A percentile compares a stretch with the other conserved stretches of the same genome.
phyloP scores from a whole-genome alignment of 2,113 vertebrate genomes.

The Cyprinodon brontotheroides region DNA sequence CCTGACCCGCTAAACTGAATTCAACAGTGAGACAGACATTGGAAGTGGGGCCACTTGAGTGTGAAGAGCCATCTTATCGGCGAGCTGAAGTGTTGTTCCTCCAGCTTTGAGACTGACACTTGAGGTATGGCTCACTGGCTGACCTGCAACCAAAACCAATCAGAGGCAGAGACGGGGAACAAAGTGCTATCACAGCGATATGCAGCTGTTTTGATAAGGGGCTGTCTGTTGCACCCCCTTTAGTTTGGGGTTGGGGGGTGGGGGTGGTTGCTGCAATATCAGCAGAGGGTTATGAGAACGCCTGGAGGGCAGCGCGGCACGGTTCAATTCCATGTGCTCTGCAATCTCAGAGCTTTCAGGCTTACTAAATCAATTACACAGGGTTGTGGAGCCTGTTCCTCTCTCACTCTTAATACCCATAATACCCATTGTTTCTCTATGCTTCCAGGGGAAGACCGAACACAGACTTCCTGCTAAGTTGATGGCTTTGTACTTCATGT shows the following conservation, averaged over 20 bases:
- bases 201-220: slow-evolving; percentile 63
- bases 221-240: slow-evolving; percentile 42
- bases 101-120: slow-evolving; percentile 37
- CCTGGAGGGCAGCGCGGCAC: slow-evolving; percentile 52
- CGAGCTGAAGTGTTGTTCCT: slow-evolving; percentile 22
- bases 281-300: slow-evolving; percentile 67
- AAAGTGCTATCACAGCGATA: slow-evolving; percentile 52
- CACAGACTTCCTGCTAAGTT: slow-evolving; percentile 34
- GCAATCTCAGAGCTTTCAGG: slow-evolving; percentile 68
- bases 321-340: slow-evolving; percentile 60
- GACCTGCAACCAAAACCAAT: slow-evolving; percentile 65
- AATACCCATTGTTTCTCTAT: slow-evolving; percentile 42
- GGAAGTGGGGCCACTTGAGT: slow-evolving; percentile 34
- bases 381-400: slow-evolving; percentile 47
- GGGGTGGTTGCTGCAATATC: slow-evolving; percentile 57
- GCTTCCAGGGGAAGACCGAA: slow-evolving; percentile 22
- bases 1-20: slow-evolving; percentile 39
- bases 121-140: slow-evolving; percentile 25
- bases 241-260: slow-evolving; percentile 47
- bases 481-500: slow-evolving; percentile 15
- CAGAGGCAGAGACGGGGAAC: slow-evolving; percentile 41
- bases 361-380: slow-evolving; percentile 77
- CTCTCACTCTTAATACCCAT: slow-evolving; percentile 43
- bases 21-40: slow-evolving; percentile 19
- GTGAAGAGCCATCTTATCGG: slow-evolving; percentile 39